Conservation (phyloP, 2,113 vertebrate genomes). For the Aepyceros melampus region DNA sequence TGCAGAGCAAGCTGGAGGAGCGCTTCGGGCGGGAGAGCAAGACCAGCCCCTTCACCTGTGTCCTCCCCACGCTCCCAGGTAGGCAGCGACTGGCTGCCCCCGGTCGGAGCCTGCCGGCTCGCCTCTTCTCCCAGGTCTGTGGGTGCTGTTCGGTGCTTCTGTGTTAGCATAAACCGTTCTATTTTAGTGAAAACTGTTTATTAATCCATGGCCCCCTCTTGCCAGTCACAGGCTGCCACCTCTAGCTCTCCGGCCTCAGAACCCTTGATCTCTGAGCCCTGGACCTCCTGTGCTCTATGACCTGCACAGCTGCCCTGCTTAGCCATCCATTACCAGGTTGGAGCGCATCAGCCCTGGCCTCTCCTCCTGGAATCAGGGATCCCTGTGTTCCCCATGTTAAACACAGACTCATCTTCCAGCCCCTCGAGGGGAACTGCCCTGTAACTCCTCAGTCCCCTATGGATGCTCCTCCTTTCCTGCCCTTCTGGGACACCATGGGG, state of each 20-base stretch:
- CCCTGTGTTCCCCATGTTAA: not conserved
- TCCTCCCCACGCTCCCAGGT: slow-evolving; percentile 92
- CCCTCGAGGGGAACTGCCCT: not conserved
- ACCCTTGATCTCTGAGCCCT: not conserved
- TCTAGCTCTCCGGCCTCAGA: accelerated
- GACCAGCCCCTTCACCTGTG: slow-evolving; percentile 78
- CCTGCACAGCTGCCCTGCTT: not conserved
- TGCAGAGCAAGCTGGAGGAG: slow-evolving; percentile 89
- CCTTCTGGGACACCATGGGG: not conserved
- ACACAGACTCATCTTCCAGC: not conserved
- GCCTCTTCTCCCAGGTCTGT: accelerated
- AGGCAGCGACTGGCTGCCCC: not conserved
- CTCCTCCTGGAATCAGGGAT: not conserved
- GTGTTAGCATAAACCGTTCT: accelerated
- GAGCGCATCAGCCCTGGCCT: not conserved
- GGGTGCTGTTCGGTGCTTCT: accelerated
- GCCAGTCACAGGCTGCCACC: accelerated
- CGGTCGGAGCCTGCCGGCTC: not conserved
- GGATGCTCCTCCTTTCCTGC: not conserved
- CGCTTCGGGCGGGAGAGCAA: slow-evolving; percentile 84
- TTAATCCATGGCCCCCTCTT: not conserved
- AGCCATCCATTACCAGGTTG: not conserved
- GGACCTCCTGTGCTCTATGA: not conserved
- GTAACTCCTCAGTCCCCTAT: accelerated
- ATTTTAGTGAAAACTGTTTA: accelerated